Percentiles rank a stretch among this genome's conserved stretches.
phyloP scores from a whole-genome alignment of 1,140 invertebrate species.

The Eupristina koningsbergeri region DNA sequence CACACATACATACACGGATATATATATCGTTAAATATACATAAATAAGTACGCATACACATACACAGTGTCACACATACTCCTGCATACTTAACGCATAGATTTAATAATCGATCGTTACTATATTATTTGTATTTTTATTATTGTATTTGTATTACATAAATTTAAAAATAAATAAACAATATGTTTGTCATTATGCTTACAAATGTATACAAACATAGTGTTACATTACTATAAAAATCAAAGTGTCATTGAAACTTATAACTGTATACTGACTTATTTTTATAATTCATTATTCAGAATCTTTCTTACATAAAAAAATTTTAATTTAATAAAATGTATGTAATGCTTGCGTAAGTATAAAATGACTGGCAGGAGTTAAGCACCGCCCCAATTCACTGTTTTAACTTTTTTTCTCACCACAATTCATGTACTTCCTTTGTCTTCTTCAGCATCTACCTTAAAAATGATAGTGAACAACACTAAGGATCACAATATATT shows the following conservation, averaged over 20 bases:
- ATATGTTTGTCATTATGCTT: too few species aligned
- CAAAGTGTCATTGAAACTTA: background rate
- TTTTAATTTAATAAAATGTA: constrained; percentile 71
- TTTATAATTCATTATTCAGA: constrained; percentile 57
- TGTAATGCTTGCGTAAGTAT: constrained; percentile 70
- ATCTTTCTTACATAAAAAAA: constrained; percentile 66
- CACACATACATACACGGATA: too few species aligned
- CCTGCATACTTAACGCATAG: too few species aligned
- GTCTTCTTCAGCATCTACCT: background rate
- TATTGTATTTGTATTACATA: too few species aligned
- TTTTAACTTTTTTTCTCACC: background rate
- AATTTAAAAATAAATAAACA: too few species aligned
- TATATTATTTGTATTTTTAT: too few species aligned
- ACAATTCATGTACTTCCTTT: background rate
- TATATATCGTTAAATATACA: too few species aligned
- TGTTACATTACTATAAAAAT: background rate
- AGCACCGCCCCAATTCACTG: constrained; percentile 17
- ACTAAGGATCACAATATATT: constrained; percentile 62
- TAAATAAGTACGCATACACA: too few species aligned
- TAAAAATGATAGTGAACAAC: background rate
- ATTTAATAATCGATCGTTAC: too few species aligned
- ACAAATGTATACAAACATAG: background rate
- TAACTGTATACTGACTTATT: background rate
- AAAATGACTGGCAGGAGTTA: constrained; percentile 51
- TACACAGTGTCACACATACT: too few species aligned